These are phyloP conservation scores for Nestor notabilis DNA, from an alignment of 2,113 vertebrate species.

Conservation along the genomic window DNA sequence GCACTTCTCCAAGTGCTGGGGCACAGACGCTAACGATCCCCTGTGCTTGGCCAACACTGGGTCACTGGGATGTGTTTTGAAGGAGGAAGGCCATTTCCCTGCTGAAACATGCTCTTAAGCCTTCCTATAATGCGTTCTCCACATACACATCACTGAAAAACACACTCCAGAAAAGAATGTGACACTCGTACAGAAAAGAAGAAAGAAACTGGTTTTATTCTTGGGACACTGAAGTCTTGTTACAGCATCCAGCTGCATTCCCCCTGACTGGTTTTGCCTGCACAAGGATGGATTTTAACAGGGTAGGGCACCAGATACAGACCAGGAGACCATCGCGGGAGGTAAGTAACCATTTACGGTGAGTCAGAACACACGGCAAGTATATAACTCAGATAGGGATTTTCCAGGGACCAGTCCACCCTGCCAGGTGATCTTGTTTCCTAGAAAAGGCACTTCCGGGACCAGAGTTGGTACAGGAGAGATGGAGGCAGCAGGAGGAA, in stretches of 20 bases:
- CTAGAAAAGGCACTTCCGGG: constrained; percentile 72
- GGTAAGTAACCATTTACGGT: constrained; percentile 30
- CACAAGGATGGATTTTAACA: constrained; percentile 43
- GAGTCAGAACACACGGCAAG: constrained; percentile 30
- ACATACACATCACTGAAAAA: not conserved
- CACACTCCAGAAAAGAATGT: constrained; percentile 14
- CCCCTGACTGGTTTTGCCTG: constrained; percentile 57
- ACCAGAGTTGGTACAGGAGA: constrained; percentile 25
- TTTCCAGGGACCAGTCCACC: constrained; percentile 41
- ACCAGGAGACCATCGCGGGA: constrained; percentile 27
- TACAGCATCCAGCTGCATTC: constrained; percentile 47
- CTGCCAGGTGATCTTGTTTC: constrained; percentile 54
- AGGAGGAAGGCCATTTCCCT: not conserved
- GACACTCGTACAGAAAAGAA: constrained; percentile 45
- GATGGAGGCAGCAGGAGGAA: not conserved
- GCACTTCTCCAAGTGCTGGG: not conserved
- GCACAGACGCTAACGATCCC: not conserved
- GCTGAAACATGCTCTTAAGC: not conserved
- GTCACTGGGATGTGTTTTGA: not conserved
- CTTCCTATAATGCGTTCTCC: not conserved
- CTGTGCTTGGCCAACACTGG: not conserved
- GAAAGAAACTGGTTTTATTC: constrained; percentile 73
- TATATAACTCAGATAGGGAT: constrained; percentile 10
- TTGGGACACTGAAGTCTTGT: constrained; percentile 33
- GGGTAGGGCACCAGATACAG: constrained; percentile 30